Evolutionary conservation across 2,797 vertebrate genomes (phyloP), one percentile per base, ranked within the genome.

Genomic region (Cynopterus sphinx): DNA sequence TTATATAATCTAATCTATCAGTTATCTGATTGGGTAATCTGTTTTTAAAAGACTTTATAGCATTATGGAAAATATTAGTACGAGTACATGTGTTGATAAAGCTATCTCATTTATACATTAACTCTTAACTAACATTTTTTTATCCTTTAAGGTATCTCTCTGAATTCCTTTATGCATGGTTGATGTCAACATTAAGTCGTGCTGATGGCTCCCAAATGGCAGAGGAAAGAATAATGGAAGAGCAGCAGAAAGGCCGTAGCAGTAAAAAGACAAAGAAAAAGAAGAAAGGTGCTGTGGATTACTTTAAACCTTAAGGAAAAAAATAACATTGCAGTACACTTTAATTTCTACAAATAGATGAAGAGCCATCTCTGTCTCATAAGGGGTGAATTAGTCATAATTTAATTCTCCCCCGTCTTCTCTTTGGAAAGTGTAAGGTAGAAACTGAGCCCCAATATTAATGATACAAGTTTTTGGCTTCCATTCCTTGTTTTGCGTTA

Each of bases 211-310:
- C 99, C 81, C 99, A 99, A 67, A 99, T 99, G 99, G 99, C 99
- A 0, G 99, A 99, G 97, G 99, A 99, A 97, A 99, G 99, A 74
- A 99, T 99, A 97, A 98, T 99, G 98, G 99, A 99, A 98, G 99
- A 99, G 95, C 99, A 99, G 97, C 99, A 99, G 91, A 99, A 99
- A 98, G 99, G 99, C 49, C 99, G 99, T 17, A 99, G 99, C 96
- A 99, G 99, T 98, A 99, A 99, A 98, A 99, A 99, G 98, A 99
- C 99, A 33, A 99, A 99, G 98, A 99, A 99, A 98, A 99, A 99
- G 98, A 99, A 99, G 98, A 99, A 99, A 99, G 99, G 99, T 99
- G 97, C 63, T 22, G 36, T 68, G 16, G 33, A 6, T 85, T 55
- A 9, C 74, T 90, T 92, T 91, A 82, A 87, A 90, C 68, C 24